A percentile compares a stretch with the other conserved stretches of the same genome.
phyloP scores from a whole-genome alignment of 2,113 vertebrate genomes.

The Bubalus kerabau region DNA sequence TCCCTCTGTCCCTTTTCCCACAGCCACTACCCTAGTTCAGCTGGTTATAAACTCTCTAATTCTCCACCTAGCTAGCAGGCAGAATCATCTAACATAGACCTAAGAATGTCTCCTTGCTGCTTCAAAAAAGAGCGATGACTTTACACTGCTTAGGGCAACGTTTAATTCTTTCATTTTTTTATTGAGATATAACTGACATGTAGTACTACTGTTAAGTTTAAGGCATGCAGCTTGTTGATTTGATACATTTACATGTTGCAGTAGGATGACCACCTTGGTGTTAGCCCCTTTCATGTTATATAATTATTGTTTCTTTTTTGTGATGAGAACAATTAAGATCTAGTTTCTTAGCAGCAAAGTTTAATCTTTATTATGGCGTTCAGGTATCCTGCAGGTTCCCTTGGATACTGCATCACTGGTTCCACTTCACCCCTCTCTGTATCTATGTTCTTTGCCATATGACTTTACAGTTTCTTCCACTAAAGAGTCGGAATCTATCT shows the following conservation, averaged over 20 bases:
- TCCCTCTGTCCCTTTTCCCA: slow-evolving; percentile 33
- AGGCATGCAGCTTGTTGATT: background rate
- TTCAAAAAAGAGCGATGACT: background rate
- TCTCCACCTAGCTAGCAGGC: background rate
- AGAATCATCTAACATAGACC: background rate
- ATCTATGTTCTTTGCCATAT: background rate
- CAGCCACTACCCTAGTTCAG: slow-evolving; percentile 23
- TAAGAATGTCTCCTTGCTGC: background rate
- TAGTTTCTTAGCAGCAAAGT: background rate
- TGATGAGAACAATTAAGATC: background rate
- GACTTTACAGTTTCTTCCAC: background rate
- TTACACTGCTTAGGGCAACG: background rate
- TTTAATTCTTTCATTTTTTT: background rate
- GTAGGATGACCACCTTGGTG: background rate
- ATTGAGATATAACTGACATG: background rate
- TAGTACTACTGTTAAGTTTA: background rate
- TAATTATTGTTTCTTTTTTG: background rate
- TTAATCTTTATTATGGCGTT: background rate
- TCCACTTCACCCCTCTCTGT: background rate
- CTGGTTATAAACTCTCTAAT: background rate
- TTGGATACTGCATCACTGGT: background rate
- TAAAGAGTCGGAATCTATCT: background rate
- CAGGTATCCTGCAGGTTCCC: background rate
- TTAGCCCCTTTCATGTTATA: background rate
- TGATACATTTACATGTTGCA: background rate